Percentiles rank a stretch among this genome's conserved stretches.
phyloP scores from a whole-genome alignment of 1,140 invertebrate species.

The Bombyx mandarina region DNA sequence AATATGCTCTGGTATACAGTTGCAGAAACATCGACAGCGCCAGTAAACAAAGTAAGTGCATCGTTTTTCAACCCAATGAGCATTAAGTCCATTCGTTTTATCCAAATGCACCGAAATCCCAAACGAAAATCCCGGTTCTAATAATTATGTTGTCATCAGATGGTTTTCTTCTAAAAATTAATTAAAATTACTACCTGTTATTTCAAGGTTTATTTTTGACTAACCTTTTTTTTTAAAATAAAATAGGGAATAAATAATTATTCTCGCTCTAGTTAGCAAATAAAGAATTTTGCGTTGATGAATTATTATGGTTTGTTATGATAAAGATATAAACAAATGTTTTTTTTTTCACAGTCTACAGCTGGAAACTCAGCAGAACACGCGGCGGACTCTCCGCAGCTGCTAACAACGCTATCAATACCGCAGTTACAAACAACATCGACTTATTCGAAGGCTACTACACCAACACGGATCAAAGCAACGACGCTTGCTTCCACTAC shows the following conservation, averaged over 20 bases:
- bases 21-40: conserved; percentile 28
- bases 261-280: too few species aligned
- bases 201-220: too few species aligned
- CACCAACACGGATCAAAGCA: conserved; percentile 31
- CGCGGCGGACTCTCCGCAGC: conserved; percentile 26
- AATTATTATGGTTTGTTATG: neutral
- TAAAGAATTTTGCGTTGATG: too few species aligned
- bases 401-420: conserved; percentile 26
- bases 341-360: conserved; percentile 37
- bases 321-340: neutral
- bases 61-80: too few species aligned
- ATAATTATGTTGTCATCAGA: too few species aligned
- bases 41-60: conserved; percentile 40
- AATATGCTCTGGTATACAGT: conserved; percentile 39
- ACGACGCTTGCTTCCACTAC: conserved; percentile 49
- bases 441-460: conserved; percentile 46
- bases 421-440: conserved; percentile 22
- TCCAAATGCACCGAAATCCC: too few species aligned
- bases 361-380: conserved; percentile 47
- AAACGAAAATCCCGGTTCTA: too few species aligned
- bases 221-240: too few species aligned
- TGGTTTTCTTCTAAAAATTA: too few species aligned
- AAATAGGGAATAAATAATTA: too few species aligned
- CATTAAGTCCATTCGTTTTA: too few species aligned
- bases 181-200: too few species aligned